Base-by-base conservation (phyloP, 1,140 invertebrate genomes). In the Oreohelix idahoensis region DNA sequence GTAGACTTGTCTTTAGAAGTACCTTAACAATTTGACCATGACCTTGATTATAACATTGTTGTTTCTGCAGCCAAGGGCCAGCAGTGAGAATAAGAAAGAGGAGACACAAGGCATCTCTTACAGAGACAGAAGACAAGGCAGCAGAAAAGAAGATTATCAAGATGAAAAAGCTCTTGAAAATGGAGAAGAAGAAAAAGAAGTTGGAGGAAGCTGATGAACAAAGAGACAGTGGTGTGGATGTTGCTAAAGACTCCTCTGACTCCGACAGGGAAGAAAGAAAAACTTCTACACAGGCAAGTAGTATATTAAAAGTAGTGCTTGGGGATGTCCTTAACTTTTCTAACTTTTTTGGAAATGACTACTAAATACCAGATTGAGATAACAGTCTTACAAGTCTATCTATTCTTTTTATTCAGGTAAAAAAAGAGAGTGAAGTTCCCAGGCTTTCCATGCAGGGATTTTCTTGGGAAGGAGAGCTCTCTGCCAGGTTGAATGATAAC, bases 381-480 rank as follows among this genome's bases (percentile, higher is more conserved):
- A 45, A 45, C 15, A 8, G 42, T 45, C 42, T 15, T 10, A 13
- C 17, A 39, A 10, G 4, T 32, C 15, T 74, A 11, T 74, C 42
- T 39, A n/a, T 49, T 32, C 8, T 15, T 10, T 51, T 53, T 53
- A n/a, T 45, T 53, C 51, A 77, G 42, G 35, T 35, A 15, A 39
- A 77, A 29, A 77, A 39, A 77, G 45, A 29, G 1, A 11, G 8
- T 15, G 49, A 51, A 1, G 17, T 36, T 1, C 53, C 77, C 8
- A 26, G 77, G 23, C 80, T 82, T 36, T 36, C 42, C 36, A 17
- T 82, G 20, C 23, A 80, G 23, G 85, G 79, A 0, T 90, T 90
- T 75, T 84, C 83, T 17, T 90, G 89, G 89, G 87, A 89, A 81
- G 80, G 86, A 51, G 86, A 87, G 20, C 81, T 87, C 20, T 71